A percentile compares a stretch with the other conserved stretches of the same genome.
phyloP scores from a whole-genome alignment of 2,797 vertebrate species.

The Hylomyscus alleni region DNA sequence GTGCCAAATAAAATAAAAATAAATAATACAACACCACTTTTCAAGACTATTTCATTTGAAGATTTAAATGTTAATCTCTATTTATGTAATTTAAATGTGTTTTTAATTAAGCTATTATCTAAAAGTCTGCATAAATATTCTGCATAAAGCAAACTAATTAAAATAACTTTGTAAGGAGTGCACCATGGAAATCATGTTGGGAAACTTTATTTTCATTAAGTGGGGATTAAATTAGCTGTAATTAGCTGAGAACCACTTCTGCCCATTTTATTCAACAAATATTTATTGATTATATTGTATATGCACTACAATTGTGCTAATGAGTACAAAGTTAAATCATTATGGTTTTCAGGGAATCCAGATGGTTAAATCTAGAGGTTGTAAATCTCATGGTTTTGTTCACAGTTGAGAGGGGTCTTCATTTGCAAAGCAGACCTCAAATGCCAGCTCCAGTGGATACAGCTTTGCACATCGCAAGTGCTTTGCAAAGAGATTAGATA shows the following conservation, averaged over 20 bases:
- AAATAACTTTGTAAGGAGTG: slow-evolving; percentile 15
- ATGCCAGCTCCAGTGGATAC: slow-evolving; percentile 42
- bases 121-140: slow-evolving; percentile 66
- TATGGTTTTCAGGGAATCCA: slow-evolving; percentile 65
- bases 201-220: slow-evolving; percentile 72
- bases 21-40: slow-evolving; percentile 41
- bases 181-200: slow-evolving; percentile 9
- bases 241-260: slow-evolving; percentile 64
- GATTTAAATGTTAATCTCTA: slow-evolving; percentile 51
- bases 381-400: slow-evolving; percentile 59
- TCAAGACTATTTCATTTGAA: slow-evolving; percentile 48
- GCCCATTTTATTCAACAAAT: slow-evolving; percentile 55
- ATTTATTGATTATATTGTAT: slow-evolving; percentile 71
- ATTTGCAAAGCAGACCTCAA: slow-evolving; percentile 61
- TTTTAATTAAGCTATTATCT: slow-evolving; percentile 75
- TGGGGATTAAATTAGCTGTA: slow-evolving; percentile 57
- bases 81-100: slow-evolving; percentile 55
- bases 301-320: slow-evolving; percentile 28
- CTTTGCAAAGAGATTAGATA: slow-evolving; percentile 68
- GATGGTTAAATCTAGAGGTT: slow-evolving; percentile 46
- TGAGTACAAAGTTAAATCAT: slow-evolving; percentile 60
- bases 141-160: slow-evolving; percentile 66
- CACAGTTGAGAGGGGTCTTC: slow-evolving; percentile 57
- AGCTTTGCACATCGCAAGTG: slow-evolving; percentile 59
- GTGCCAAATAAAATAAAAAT: slow-evolving; percentile 58